Percentiles rank a stretch among this genome's conserved stretches.
These are phyloP conservation scores for Gnathonemus longibarbis DNA, from an alignment of 2,113 vertebrate genomes.

Conservation along the genomic window DNA sequence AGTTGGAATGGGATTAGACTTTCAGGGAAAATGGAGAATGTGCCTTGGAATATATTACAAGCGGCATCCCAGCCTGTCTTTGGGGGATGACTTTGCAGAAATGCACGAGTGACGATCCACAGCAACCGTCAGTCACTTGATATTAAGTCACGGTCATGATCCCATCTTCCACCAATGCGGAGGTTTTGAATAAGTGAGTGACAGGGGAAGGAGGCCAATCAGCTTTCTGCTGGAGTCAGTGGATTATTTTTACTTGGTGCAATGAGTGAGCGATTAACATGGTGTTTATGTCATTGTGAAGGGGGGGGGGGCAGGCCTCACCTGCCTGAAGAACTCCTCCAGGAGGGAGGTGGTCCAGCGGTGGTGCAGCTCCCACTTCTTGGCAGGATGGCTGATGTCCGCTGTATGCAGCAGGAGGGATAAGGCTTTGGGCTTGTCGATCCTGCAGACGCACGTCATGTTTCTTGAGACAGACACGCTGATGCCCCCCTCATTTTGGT, in stretches of 20 bases:
- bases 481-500: background rate
- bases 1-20: background rate
- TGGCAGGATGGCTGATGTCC: slow-evolving; percentile 94
- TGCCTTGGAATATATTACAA: background rate
- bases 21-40: background rate
- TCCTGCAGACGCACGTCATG: slow-evolving; percentile 53
- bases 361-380: slow-evolving; percentile 81
- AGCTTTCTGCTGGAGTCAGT: background rate
- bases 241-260: background rate
- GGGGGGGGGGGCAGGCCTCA: slow-evolving; percentile 35
- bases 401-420: slow-evolving; percentile 89
- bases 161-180: background rate
- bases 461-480: background rate
- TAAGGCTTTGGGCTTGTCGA: slow-evolving; percentile 90
- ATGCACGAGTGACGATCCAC: background rate
- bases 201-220: background rate
- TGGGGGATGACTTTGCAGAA: background rate
- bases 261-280: background rate
- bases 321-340: slow-evolving; percentile 96
- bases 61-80: background rate
- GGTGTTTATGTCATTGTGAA: background rate
- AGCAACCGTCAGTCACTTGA: background rate
- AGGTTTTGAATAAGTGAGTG: background rate
- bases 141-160: background rate
- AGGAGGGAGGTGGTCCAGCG: slow-evolving; percentile 86